Evolutionary conservation across 2,113 vertebrate species (phyloP).

Genomic region (Sciurus niger): DNA sequence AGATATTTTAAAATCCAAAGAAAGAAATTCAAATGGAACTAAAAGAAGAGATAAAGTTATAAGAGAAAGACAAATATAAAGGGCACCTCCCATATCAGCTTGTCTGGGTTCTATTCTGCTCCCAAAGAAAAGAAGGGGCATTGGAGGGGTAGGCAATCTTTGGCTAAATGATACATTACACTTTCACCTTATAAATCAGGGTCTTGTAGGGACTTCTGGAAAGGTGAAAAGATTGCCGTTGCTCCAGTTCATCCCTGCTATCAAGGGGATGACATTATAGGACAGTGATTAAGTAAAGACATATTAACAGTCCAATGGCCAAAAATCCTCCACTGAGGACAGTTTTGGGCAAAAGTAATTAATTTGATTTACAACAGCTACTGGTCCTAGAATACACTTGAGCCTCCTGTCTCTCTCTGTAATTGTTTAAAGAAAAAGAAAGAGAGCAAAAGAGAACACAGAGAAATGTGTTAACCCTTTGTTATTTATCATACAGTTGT

Average conservation of each 20-base stretch:
- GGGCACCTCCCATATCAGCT: background rate
- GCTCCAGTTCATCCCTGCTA: constrained; percentile 69
- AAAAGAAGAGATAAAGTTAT: background rate
- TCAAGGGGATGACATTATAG: constrained; percentile 73
- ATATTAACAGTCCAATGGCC: constrained; percentile 77
- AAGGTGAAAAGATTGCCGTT: constrained; percentile 67
- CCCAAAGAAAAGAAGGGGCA: background rate
- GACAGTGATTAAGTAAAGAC: constrained; percentile 81
- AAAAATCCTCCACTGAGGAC: constrained; percentile 72
- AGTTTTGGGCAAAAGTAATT: constrained; percentile 86
- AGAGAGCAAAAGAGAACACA: fast-evolving
- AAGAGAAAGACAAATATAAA: background rate
- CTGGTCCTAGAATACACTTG: constrained; percentile 77
- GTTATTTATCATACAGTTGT: constrained; percentile 80
- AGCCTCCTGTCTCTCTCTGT: constrained; percentile 71
- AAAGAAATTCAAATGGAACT: constrained; percentile 9
- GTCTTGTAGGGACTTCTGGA: constrained; percentile 18
- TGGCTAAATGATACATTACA: constrained; percentile 33
- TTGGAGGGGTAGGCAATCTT: background rate
- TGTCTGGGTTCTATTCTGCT: background rate
- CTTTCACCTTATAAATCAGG: constrained; percentile 58
- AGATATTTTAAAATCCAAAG: constrained; percentile 46
- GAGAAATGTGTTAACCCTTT: constrained; percentile 77
- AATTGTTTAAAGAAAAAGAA: constrained; percentile 73
- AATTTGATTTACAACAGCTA: constrained; percentile 87